Evolutionary conservation across 2,797 vertebrate genomes (phyloP).

Genomic region (Enteromius argenteus): DNA sequence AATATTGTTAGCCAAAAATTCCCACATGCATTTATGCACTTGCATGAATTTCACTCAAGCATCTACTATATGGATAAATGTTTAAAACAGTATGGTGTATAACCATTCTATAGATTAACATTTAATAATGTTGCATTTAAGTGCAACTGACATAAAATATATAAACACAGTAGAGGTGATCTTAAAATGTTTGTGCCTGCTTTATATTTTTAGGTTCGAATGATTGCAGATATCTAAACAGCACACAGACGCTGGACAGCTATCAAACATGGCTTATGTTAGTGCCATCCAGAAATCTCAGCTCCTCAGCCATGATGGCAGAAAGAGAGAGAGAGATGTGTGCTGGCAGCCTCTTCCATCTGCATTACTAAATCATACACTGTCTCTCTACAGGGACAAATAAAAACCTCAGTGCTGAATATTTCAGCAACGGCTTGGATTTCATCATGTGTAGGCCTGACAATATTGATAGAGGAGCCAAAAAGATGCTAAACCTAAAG

Average conservation of each 20-base stretch:
- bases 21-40: not conserved
- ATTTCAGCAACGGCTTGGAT: slow-evolving; percentile 81
- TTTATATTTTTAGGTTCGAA: slow-evolving; percentile 45
- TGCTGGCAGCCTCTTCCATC: slow-evolving; percentile 80
- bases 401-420: slow-evolving; percentile 78
- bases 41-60: not conserved
- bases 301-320: slow-evolving; percentile 64
- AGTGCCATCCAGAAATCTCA: slow-evolving; percentile 64
- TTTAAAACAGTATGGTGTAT: not conserved
- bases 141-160: not conserved
- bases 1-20: not conserved
- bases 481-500: slow-evolving; percentile 59
- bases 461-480: slow-evolving; percentile 53
- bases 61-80: slow-evolving; percentile 1
- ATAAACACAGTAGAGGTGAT: not conserved
- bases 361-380: slow-evolving; percentile 84
- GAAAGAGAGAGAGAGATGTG: slow-evolving; percentile 77
- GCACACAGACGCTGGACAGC: slow-evolving; percentile 56
- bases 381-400: slow-evolving; percentile 75
- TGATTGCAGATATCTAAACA: slow-evolving; percentile 53
- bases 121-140: slow-evolving; percentile 14
- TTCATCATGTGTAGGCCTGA: slow-evolving; percentile 67
- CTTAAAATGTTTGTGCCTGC: slow-evolving; percentile 20
- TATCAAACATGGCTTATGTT: slow-evolving; percentile 66
- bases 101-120: not conserved